Percentiles rank a stretch among this genome's conserved stretches.
These are phyloP conservation scores for Caenorhabditis imperialis DNA, from an alignment of 2,888 invertebrate genomes.

Conservation along the genomic window DNA sequence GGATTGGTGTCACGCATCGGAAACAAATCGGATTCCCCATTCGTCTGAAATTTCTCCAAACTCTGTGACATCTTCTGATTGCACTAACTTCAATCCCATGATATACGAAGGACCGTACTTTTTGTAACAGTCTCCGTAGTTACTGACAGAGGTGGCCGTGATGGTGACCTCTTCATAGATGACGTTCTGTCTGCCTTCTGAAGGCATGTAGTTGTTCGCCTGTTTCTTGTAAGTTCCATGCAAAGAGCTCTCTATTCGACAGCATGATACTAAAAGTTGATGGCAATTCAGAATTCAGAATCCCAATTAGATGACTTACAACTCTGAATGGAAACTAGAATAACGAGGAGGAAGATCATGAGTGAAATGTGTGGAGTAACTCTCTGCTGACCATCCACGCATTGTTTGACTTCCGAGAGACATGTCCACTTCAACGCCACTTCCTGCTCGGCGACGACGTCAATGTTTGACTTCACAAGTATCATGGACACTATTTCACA, in stretches of 20 bases:
- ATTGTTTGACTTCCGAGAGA: conserved; percentile 14
- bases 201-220: conserved; percentile 27
- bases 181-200: conserved; percentile 31
- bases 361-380: conserved; percentile 5
- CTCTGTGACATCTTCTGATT: background rate
- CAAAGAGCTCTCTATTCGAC: conserved; percentile 57
- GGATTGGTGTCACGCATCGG: conserved; percentile 68
- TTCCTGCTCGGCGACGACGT: conserved; percentile 40
- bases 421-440: conserved; percentile 30
- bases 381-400: conserved; percentile 14
- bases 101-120: conserved; percentile 64
- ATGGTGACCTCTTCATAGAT: conserved; percentile 62
- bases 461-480: conserved; percentile 36
- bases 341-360: conserved; percentile 19
- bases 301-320: conserved; percentile 34
- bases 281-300: no score
- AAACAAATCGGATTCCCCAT: conserved; percentile 69
- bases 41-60: conserved; percentile 51
- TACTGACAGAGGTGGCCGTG: conserved; percentile 62
- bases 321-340: conserved; percentile 17
- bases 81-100: conserved; percentile 64
- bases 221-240: conserved; percentile 61
- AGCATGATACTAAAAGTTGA: no score
- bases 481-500: no score
- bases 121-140: conserved; percentile 70